These are phyloP conservation scores for Gephyroberyx darwinii DNA, from an alignment of 2,797 vertebrate genomes.

Conservation along the genomic window DNA sequence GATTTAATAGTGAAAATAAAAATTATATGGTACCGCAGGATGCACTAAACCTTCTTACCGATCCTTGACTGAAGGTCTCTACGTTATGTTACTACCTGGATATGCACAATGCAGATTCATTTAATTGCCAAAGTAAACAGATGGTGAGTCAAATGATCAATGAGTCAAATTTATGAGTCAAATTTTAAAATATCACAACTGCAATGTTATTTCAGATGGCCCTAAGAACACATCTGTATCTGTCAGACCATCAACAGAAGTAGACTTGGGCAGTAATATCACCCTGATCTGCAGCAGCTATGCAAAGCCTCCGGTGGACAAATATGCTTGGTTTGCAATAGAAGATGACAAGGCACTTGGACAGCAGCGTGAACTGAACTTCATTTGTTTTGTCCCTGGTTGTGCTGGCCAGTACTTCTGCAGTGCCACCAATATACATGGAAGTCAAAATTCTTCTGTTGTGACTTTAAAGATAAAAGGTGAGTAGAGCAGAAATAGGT, in stretches of 20 bases:
- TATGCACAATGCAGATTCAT: not conserved
- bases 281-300: conserved; percentile 56
- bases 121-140: not conserved
- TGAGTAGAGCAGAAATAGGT: not conserved
- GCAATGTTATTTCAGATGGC: conserved; percentile 41
- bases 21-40: not conserved
- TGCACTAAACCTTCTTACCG: no score
- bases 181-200: no score
- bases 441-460: conserved; percentile 51
- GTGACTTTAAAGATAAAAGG: conserved; percentile 26
- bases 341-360: not conserved
- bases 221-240: conserved; percentile 53
- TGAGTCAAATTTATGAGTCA: no score
- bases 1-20: not conserved
- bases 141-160: no score
- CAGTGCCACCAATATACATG: conserved; percentile 46
- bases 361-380: conserved; percentile 1
- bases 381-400: not conserved
- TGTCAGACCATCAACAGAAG: conserved; percentile 15
- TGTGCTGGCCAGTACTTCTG: conserved; percentile 42
- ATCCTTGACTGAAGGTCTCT: no score
- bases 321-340: conserved; percentile 58
- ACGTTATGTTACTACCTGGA: not conserved
- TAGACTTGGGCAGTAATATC: not conserved
- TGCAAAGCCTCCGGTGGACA: conserved; percentile 53